A percentile compares a stretch with the other conserved stretches of the same genome.
These are phyloP conservation scores for Ciconia nigra DNA, from an alignment of 2,797 vertebrate species.

Conservation along the genomic window DNA sequence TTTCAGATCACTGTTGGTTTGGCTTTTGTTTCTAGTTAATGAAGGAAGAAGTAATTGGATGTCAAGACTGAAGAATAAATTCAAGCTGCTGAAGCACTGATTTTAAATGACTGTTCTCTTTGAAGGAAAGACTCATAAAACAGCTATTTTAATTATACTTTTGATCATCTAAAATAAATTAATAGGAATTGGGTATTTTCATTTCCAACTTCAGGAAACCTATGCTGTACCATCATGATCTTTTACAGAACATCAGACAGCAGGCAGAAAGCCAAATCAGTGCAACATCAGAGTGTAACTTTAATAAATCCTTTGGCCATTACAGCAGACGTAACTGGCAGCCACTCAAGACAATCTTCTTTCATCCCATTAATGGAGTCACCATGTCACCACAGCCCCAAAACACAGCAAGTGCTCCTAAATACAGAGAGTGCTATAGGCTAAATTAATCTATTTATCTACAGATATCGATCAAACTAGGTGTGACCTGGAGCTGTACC, in stretches of 20 bases:
- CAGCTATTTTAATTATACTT: background rate
- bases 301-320: slow-evolving; percentile 49
- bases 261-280: slow-evolving; percentile 30
- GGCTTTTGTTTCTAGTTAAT: slow-evolving; percentile 1
- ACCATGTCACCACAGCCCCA: background rate
- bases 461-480: background rate
- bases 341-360: slow-evolving; percentile 39
- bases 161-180: slow-evolving; percentile 25
- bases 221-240: background rate
- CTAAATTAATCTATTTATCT: slow-evolving; percentile 16
- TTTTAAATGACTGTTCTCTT: background rate
- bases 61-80: background rate
- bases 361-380: slow-evolving; percentile 37
- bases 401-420: background rate
- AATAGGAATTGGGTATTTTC: slow-evolving; percentile 13
- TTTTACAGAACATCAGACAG: background rate
- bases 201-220: background rate
- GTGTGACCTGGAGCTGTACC: background rate
- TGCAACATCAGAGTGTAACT: background rate
- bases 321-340: slow-evolving; percentile 13
- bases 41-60: background rate
- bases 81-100: background rate
- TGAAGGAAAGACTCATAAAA: background rate
- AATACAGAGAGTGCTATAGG: background rate
- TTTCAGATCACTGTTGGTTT: background rate